Evolutionary conservation across 2,113 vertebrate genomes (phyloP).

Genomic region (Anoplopoma fimbria): DNA sequence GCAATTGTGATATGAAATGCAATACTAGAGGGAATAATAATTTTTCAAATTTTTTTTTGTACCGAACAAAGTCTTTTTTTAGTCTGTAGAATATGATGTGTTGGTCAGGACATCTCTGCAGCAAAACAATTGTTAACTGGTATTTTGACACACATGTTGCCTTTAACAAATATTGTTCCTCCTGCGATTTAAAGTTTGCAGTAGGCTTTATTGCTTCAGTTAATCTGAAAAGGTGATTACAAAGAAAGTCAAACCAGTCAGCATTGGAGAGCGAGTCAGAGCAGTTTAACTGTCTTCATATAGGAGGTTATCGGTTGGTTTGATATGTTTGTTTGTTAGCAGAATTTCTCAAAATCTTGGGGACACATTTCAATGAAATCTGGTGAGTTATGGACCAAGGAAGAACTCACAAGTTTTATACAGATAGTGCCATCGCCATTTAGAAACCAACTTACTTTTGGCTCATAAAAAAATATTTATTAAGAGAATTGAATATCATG

Average conservation of each 20-base stretch:
- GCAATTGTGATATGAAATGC: no score
- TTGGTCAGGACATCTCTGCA: no score
- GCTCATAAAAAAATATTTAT: neutral
- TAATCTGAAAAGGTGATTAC: slow-evolving; percentile 9
- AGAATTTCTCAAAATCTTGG: neutral
- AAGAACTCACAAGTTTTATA: neutral
- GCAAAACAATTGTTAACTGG: no score
- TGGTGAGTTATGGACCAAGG: neutral
- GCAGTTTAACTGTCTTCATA: neutral
- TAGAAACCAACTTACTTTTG: slow-evolving; percentile 13
- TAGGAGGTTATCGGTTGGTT: neutral
- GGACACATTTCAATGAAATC: neutral
- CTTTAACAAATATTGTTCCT: no score
- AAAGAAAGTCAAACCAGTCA: neutral
- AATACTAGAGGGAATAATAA: no score
- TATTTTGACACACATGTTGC: no score
- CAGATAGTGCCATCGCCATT: neutral
- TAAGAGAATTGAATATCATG: neutral
- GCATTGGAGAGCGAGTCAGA: neutral
- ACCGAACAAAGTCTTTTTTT: no score
- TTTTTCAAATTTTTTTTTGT: no score
- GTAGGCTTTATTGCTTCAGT: neutral
- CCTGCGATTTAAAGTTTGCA: no score
- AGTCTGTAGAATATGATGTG: no score
- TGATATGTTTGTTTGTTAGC: neutral